Evolutionary conservation across 2,797 vertebrate species (phyloP).

Genomic region (Coregonus ussuriensis): DNA sequence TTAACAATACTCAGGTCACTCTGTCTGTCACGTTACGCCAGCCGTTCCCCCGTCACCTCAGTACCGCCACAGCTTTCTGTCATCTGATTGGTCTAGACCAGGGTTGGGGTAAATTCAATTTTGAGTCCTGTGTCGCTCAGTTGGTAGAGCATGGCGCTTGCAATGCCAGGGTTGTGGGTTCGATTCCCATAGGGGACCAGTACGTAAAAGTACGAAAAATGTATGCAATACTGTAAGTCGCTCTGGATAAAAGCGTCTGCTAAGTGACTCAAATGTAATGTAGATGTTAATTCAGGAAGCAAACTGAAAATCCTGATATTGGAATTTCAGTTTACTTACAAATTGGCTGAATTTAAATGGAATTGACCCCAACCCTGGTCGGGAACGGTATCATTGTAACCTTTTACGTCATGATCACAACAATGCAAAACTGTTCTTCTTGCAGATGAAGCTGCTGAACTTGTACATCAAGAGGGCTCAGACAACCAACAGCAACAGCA

Average conservation of each 20-base stretch:
- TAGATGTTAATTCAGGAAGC: too few species aligned
- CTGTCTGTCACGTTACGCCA: not conserved
- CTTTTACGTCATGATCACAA: not conserved
- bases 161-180: too few species aligned
- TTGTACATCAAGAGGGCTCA: conserved; percentile 98
- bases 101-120: not conserved
- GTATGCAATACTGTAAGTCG: too few species aligned
- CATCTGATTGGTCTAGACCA: conserved; percentile 12
- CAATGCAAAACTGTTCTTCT: conserved; percentile 31
- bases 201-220: too few species aligned
- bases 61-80: not conserved
- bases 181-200: too few species aligned
- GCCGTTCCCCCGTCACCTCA: not conserved
- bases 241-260: too few species aligned
- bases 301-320: not conserved
- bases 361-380: not conserved
- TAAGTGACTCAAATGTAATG: too few species aligned
- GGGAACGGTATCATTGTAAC: not conserved
- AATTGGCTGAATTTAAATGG: not conserved
- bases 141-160: too few species aligned
- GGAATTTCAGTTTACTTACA: not conserved
- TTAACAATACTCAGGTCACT: not conserved
- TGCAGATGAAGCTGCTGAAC: conserved; percentile 98
- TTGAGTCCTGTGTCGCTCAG: not conserved
- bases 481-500: conserved; percentile 99